Base-by-base conservation (phyloP, 2,888 invertebrate genomes). In the Polydesmus complanatus region DNA sequence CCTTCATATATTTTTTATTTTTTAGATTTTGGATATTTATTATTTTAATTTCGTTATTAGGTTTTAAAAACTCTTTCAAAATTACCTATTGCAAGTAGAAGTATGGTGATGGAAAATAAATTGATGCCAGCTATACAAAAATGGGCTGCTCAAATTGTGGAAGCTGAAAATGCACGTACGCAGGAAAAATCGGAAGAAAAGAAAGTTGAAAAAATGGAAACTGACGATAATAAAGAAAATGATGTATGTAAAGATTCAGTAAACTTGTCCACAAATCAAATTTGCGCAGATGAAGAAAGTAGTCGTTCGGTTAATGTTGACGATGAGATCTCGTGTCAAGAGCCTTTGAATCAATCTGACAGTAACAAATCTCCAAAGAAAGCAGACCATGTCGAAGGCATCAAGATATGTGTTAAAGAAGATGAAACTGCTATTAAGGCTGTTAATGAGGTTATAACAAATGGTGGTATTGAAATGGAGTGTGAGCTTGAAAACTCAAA, bases 11-110 rank as follows among this genome's bases (percentile, higher is more conserved):
- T 18, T 47, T 18, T 18, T 58, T n/a, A n/a, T 48, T 62, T 63
- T 27, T 25, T 49, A 18, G 58, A n/a, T n/a, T 50, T 49, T 53
- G 19, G 11, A 22, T 2, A n/a, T 50, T 63, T 21, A 18, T 83
- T 0, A 78, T 81, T 22, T 69, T 75, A 0, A 74, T 53, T 47
- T n/a, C 14, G n/a, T 51, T 54, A 55, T 21, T 56, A 88, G 88
- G 75, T 79, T 81, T 76, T 96, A 26, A 83, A 84, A 69, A 88
- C 91, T 0, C 76, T 97, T 62, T 84, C 85, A 65, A 81, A 84
- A 23, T 79, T 97, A 65, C 95, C 96, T 11, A 91, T 97, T 65
- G 85, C 88, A 1, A 94, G 95, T 74, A 92, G 89, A 75, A 92
- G 91, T 0, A 85, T 92, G 79, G 78, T 97, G 8, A 86, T 88